Conservation (phyloP, 2,888 invertebrate genomes). For the Nomada ruficornis region DNA sequence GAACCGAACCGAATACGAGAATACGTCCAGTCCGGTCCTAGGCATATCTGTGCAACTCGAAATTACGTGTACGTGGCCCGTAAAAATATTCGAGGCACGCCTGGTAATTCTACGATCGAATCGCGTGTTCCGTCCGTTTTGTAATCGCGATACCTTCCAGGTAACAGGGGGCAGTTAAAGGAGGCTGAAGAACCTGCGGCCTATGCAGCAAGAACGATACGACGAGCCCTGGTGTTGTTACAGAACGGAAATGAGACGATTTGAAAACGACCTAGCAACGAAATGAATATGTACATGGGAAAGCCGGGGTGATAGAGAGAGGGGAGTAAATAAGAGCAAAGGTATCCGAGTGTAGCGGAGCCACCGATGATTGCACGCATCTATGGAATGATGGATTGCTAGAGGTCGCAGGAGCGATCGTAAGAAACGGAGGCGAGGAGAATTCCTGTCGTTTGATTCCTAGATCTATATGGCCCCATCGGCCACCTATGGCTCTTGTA, state of each 20-base stretch:
- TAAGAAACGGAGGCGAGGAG: slow-evolving; percentile 63
- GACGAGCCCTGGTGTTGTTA: slow-evolving; percentile 58
- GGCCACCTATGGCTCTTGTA: slow-evolving; percentile 73
- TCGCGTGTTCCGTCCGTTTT: slow-evolving; percentile 53
- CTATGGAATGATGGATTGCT: slow-evolving; percentile 72
- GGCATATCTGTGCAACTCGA: neutral
- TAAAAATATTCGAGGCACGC: slow-evolving; percentile 1
- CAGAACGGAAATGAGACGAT: slow-evolving; percentile 71
- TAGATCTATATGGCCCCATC: slow-evolving; percentile 59
- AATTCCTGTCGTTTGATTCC: slow-evolving; percentile 64
- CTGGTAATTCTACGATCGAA: slow-evolving; percentile 42
- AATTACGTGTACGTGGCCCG: slow-evolving; percentile 4
- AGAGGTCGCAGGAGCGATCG: slow-evolving; percentile 55
- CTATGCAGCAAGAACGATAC: slow-evolving; percentile 31
- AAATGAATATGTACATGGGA: slow-evolving; percentile 38
- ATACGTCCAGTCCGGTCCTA: neutral
- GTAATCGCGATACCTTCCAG: slow-evolving; percentile 39
- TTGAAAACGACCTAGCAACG: slow-evolving; percentile 51
- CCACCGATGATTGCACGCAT: slow-evolving; percentile 70
- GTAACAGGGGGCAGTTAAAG: neutral
- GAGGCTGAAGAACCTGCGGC: slow-evolving; percentile 39
- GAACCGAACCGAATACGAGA: neutral
- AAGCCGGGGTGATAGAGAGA: neutral
- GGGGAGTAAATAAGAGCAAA: slow-evolving; percentile 32
- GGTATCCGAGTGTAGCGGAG: neutral